Evolutionary conservation across 2,797 vertebrate genomes (phyloP), one percentile per base, ranked within the genome.

Genomic region (Eidolon dupreanum): DNA sequence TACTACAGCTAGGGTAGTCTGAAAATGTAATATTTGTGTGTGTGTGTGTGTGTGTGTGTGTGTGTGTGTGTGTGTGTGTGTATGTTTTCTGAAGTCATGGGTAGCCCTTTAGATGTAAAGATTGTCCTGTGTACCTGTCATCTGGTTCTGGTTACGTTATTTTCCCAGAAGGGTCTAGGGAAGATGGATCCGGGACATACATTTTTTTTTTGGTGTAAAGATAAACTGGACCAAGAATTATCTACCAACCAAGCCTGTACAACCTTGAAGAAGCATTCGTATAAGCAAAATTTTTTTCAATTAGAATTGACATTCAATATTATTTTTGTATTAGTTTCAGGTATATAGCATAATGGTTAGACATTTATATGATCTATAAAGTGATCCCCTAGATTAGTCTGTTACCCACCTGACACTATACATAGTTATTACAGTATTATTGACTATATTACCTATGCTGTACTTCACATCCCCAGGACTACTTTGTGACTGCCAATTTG

Each of bases 121-220:
- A 49, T 81, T 88, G 66, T 79, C 19, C 55, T 65, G 70, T 33
- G 26, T 28, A 57, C 43, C 24, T 28, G 63, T 1, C 6, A 87
- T 36, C 19, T 86, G 71, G 17, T 41, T 81, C 10, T 93, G 19
- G 28, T 94, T 92, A 77, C 15, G 22, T 90, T 92, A 51, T 41
- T 95, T 93, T 77, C 49, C 19, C 8, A 90, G 59, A 79, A 90
- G 43, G 15, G 12, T 28, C n/a, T 74, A 86, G 31, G 73, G n/a
- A 84, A 15, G 20, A 41, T 84, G 55, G 41, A 95, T 38, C 61
- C 68, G 31, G 51, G 9, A 36, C 22, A 57, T 90, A 2, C 0
- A 43, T n/a, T 22, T 90, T 77, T 94, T 71, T 92, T 92, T 90
- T 5, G 78, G 4, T 86, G 63, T 94, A 33, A 87, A 90, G 63